Base-by-base conservation (phyloP, 1,140 invertebrate genomes). In the Pristionchus pacificus region DNA sequence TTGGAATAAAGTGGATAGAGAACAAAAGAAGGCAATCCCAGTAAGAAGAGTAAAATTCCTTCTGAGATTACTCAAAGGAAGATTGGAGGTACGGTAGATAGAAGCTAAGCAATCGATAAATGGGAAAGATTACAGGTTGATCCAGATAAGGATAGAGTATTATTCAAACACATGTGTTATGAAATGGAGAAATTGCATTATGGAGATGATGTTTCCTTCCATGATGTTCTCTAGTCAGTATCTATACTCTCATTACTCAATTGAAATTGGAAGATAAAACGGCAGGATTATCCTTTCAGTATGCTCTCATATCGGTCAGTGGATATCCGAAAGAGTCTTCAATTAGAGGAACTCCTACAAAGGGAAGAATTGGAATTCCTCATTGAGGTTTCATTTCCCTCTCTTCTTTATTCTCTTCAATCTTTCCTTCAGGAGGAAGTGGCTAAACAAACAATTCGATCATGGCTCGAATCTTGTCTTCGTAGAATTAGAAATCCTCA, bases 141-240 rank as follows among this genome's bases (percentile, higher is more conserved):
- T 88, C 92, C 95, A 1, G 94, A 97, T 80, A 97, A 96, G 85
- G 96, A 98, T 86, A 87, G 93, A 1, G 87, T 98, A 3, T 87
- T 99, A 2, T 98, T 98, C 84, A 98, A 98, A 84, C 97, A 99
- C 84, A 98, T 99, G 96, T 98, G 95, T 82, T 98, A 98, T 79
- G 97, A 99, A 86, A 87, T 99, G 66, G 95, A 99, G 84, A 88
- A 93, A 72, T 86, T 98, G 3, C 94, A 98, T 82, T 97, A 97
- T 85, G 94, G 95, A n/a, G 95, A 96, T 86, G 96, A 99, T 86
- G 96, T 98, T 25, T 98, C 95, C 0, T 99, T 99, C 85, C 97
- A 99, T 83, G 97, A 99, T 88, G 96, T 98, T 70, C 91, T 99
- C 59, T 98, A 95, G 93, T 96, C 87, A 69, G 78, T 70, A 38